Base-by-base conservation (phyloP, 1,140 invertebrate genomes). In the Drosophila santomea region DNA sequence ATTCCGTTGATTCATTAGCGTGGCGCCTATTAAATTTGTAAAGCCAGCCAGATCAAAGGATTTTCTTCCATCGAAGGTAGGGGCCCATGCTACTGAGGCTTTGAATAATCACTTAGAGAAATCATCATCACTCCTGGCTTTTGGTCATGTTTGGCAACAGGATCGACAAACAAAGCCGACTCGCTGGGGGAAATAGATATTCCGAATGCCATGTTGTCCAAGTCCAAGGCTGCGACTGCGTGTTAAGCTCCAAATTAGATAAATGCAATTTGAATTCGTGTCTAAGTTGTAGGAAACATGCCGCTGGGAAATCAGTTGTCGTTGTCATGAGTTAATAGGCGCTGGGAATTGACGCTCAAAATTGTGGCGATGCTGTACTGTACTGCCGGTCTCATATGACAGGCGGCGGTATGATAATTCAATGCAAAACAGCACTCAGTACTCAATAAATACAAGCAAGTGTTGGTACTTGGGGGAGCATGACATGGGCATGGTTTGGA, bases 271-370 rank as follows among this genome's bases (percentile, higher is more conserved):
- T 77, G 67, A 76, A 82, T 72, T 73, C 50, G 66, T 84, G 80
- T 81, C 66, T 76, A 81, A 77, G 78, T 79, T 86, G 83, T 67
- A 55, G 79, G 72, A 79, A 83, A 63, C 62, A 61, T 55, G 43
- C 83, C 84, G 35, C 36, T 43, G 83, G 80, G 83, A 88, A 88
- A 88, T 88, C 83, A 88, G 52, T 52, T 71, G 75, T 63, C 79
- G 84, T 88, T 88, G 84, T 88, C 79, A 88, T 51, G 57, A 88
- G 71, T 83, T 88, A 88, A 88, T 89, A 62, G 84, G 80, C 79
- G 63, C 60, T 76, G 83, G 83, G 83, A 88, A 83, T 88, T 73
- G 66, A 43, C 28, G 35, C 17, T 32, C 7, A 2, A 14, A 39
- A 2, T 47, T 38, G 39, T 3, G 8, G 43, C 6, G 35, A 1